These are phyloP conservation scores for Amphiduros pacificus DNA, from an alignment of 2,888 invertebrate species.

Conservation along the genomic window DNA sequence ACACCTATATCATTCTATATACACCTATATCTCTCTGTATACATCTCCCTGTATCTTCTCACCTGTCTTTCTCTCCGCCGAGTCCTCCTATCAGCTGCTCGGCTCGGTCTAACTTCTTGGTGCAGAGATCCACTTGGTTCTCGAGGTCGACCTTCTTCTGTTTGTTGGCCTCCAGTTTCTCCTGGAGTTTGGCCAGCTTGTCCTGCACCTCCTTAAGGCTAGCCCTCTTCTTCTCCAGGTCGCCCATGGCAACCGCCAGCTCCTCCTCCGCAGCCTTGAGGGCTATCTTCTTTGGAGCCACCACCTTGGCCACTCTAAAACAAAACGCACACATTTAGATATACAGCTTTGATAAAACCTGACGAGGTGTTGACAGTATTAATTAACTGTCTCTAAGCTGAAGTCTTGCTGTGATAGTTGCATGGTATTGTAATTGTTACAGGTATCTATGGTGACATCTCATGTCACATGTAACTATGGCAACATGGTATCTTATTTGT, in stretches of 20 bases:
- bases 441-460: no score
- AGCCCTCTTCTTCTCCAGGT: slow-evolving; percentile 58
- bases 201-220: slow-evolving; percentile 60
- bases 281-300: slow-evolving; percentile 61
- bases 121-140: slow-evolving; percentile 59
- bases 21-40: no score
- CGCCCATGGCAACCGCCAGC: slow-evolving; percentile 55
- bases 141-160: slow-evolving; percentile 59
- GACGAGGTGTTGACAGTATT: no score
- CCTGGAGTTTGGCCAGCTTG: slow-evolving; percentile 57
- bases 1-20: no score
- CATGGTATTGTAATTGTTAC: no score
- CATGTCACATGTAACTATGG: no score
- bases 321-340: no score
- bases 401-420: no score
- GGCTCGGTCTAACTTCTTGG: slow-evolving; percentile 59
- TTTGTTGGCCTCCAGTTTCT: slow-evolving; percentile 58
- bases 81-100: slow-evolving; percentile 61
- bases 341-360: no score
- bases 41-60: not conserved
- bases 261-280: slow-evolving; percentile 58
- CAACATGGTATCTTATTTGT: no score
- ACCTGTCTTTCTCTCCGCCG: slow-evolving; percentile 60
- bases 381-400: no score
- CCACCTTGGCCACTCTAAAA: slow-evolving; percentile 58